Percentiles rank a stretch among this genome's conserved stretches.
Conservation (phyloP, 2,797 vertebrate species). For the Gambelia wislizenii region DNA sequence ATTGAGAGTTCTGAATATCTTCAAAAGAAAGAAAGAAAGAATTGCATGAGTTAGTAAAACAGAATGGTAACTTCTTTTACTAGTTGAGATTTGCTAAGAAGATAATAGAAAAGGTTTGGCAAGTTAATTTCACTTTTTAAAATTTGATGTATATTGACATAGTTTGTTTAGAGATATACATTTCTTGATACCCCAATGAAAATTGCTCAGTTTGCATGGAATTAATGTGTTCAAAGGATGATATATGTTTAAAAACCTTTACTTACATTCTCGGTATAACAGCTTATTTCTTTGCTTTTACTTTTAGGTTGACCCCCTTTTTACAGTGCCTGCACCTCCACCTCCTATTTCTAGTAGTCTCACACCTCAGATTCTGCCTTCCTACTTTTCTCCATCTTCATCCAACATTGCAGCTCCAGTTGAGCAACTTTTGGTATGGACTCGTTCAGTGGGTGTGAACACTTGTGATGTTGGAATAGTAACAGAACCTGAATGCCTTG, state of each 20-base stretch:
- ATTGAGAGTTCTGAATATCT: neutral
- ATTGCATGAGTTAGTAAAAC: neutral
- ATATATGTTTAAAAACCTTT: neutral
- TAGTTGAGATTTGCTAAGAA: neutral
- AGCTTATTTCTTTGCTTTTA: conserved; percentile 25
- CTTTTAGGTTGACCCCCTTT: conserved; percentile 92
- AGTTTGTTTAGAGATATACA: neutral
- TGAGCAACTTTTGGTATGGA: conserved; percentile 91
- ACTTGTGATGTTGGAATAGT: conserved; percentile 91
- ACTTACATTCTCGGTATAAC: neutral
- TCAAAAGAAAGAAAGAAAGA: neutral
- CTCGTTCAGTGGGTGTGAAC: conserved; percentile 95
- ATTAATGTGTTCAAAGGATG: neutral
- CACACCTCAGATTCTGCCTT: conserved; percentile 84
- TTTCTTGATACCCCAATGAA: neutral
- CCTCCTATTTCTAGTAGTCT: conserved; percentile 84
- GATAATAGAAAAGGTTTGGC: neutral
- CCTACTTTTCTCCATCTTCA: conserved; percentile 86
- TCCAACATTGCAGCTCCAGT: conserved; percentile 86
- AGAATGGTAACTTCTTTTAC: neutral
- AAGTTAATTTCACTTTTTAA: neutral
- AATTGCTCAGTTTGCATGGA: neutral
- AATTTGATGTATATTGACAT: neutral
- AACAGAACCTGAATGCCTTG: conserved; percentile 90
- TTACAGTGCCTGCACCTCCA: conserved; percentile 89